Conservation (phyloP, 1,140 invertebrate species). For the Octopus bimaculoides region DNA sequence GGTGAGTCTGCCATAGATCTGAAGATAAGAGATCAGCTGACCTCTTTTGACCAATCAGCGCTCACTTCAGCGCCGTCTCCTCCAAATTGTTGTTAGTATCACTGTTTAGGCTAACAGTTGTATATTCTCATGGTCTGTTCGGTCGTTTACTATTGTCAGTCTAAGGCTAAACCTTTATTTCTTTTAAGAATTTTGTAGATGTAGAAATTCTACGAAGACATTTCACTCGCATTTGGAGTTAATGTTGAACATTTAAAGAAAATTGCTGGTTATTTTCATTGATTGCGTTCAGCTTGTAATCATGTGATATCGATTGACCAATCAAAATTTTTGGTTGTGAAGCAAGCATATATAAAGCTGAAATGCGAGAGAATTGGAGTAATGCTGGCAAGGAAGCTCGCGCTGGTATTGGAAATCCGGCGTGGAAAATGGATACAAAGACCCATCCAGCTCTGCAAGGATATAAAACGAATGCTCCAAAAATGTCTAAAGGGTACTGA, state of each 20-base stretch:
- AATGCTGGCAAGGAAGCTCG: constrained; percentile 43
- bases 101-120: no score
- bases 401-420: constrained; percentile 48
- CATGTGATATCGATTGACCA: constrained; percentile 53
- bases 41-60: not conserved
- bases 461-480: constrained; percentile 51
- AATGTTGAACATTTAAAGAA: not conserved
- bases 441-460: constrained; percentile 57
- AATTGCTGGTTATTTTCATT: not conserved
- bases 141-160: not conserved
- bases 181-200: not conserved
- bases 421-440: constrained; percentile 53
- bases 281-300: constrained; percentile 19
- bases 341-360: constrained; percentile 40
- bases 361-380: constrained; percentile 26
- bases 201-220: not conserved
- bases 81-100: no score
- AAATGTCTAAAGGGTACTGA: constrained; percentile 53
- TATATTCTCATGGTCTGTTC: not conserved
- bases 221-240: not conserved
- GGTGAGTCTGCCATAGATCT: no score
- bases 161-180: not conserved
- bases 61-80: not conserved
- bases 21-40: not conserved
- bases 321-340: constrained; percentile 48